Evolutionary conservation across 2,888 invertebrate species (phyloP).

Genomic region (Adela reaumurella): DNA sequence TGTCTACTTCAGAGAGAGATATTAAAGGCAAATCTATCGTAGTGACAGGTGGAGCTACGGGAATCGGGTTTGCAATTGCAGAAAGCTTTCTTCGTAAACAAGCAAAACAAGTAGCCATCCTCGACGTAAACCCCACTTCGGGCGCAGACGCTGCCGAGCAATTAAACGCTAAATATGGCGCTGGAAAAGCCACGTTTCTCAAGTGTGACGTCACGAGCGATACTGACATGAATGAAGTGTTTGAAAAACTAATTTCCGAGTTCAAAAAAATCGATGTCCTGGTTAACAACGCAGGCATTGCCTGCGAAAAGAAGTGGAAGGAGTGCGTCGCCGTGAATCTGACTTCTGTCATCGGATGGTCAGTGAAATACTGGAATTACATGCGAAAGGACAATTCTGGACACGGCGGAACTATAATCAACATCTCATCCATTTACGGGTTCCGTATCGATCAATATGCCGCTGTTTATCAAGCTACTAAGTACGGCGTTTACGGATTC

Average conservation of each 20-base stretch:
- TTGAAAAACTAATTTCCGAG: slow-evolving; percentile 21
- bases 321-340: slow-evolving; percentile 29
- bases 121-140: slow-evolving; percentile 26
- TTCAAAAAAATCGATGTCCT: slow-evolving; percentile 36
- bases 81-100: slow-evolving; percentile 39
- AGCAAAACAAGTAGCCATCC: slow-evolving; percentile 23
- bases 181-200: slow-evolving; percentile 36
- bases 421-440: slow-evolving; percentile 60
- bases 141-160: slow-evolving; percentile 33
- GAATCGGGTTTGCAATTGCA: slow-evolving; percentile 46
- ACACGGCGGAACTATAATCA: slow-evolving; percentile 62
- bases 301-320: slow-evolving; percentile 23
- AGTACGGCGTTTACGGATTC: slow-evolving; percentile 52
- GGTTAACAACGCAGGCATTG: slow-evolving; percentile 42
- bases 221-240: slow-evolving; percentile 35
- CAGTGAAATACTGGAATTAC: slow-evolving; percentile 52
- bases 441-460: slow-evolving; percentile 40
- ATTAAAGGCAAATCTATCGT: slow-evolving; percentile 10
- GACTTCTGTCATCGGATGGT: slow-evolving; percentile 27
- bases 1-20: not conserved
- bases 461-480: slow-evolving; percentile 60
- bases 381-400: slow-evolving; percentile 56
- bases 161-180: slow-evolving; percentile 38
- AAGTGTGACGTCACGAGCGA: slow-evolving; percentile 46
- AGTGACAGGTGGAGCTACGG: slow-evolving; percentile 52